Evolutionary conservation across 2,797 vertebrate genomes (phyloP).

Genomic region (Leuciscus waleckii): DNA sequence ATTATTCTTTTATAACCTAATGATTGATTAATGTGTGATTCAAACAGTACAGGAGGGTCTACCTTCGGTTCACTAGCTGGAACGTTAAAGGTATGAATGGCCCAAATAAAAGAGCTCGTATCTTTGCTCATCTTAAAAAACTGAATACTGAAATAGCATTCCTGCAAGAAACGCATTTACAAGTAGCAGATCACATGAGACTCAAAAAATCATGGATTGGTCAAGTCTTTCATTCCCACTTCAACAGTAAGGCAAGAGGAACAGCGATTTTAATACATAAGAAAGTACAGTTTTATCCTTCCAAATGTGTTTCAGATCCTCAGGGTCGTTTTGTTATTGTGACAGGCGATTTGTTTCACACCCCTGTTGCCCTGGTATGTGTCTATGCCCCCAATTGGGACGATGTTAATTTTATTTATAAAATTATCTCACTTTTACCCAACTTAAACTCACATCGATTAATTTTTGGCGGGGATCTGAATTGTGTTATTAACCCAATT

Average conservation of each 20-base stretch:
- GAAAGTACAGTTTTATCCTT: not conserved
- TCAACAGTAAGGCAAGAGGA: not conserved
- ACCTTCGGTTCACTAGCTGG: not conserved
- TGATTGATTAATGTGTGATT: not conserved
- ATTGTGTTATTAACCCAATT: constrained; percentile 32
- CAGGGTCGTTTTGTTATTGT: not conserved
- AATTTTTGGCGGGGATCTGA: constrained; percentile 26
- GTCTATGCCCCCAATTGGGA: constrained; percentile 23
- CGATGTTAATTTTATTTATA: not conserved
- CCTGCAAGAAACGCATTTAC: constrained; percentile 30
- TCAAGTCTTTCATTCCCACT: not conserved
- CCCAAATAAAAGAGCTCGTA: not conserved
- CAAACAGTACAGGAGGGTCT: not conserved
- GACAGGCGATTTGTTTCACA: not conserved
- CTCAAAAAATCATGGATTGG: constrained; percentile 1
- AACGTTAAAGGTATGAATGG: constrained; percentile 12
- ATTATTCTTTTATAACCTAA: not conserved
- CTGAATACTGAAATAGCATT: not conserved
- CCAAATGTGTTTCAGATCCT: not conserved
- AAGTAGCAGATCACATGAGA: not conserved
- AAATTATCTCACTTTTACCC: constrained; percentile 2
- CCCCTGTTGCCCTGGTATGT: not conserved
- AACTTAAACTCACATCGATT: constrained; percentile 25
- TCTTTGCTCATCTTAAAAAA: constrained; percentile 2
- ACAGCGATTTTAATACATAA: constrained; percentile 7